Base-by-base conservation (phyloP, 2,888 invertebrate species). In the Dendrolimus pini region DNA sequence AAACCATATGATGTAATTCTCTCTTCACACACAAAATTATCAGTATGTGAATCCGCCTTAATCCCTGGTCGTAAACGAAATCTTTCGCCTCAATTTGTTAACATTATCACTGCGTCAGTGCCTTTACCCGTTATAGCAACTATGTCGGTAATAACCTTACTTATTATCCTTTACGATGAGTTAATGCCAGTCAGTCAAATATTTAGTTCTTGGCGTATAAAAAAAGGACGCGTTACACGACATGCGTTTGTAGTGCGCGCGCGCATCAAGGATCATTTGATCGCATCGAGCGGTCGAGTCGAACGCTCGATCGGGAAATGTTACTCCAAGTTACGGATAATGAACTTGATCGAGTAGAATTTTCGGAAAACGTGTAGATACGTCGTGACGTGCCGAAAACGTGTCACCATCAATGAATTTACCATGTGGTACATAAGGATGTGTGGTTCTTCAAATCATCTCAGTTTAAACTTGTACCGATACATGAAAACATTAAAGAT, bases 141-240 rank as follows among this genome's bases (percentile, higher is more conserved):
- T 73, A 82, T 81, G 82, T 75, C 74, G 75, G 74, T 77, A 80
- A 83, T 87, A 88, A 88, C 88, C 89, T 89, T 83, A 88, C 77
- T 77, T 81, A 83, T 88, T 89, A 90, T 89, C 89, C 90, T 89
- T 89, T 86, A 82, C 85, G 79, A 77, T 75, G 82, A 85, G 83
- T 75, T 85, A 87, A 87, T 83, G 78, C 85, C 74, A 77, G 86
- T 82, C 86, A 79, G 80, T 82, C 84, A 76, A 83, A 88, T 84
- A 85, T 86, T 85, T 80, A 85, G 83, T 83, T 80, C 83, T 77
- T 70, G 76, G 64, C 72, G 80, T 85, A 85, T 85, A 83, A 85
- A 89, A 86, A 89, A 89, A 88, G 86, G 86, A 88, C 80, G 84
- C 71, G 70, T 70, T 67, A 30, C 69, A 70, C 68, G 62, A 65